A percentile compares a stretch with the other conserved stretches of the same genome.
Evolutionary conservation across 2,888 invertebrate genomes (phyloP).

Genomic region (Andrena bicolor): DNA sequence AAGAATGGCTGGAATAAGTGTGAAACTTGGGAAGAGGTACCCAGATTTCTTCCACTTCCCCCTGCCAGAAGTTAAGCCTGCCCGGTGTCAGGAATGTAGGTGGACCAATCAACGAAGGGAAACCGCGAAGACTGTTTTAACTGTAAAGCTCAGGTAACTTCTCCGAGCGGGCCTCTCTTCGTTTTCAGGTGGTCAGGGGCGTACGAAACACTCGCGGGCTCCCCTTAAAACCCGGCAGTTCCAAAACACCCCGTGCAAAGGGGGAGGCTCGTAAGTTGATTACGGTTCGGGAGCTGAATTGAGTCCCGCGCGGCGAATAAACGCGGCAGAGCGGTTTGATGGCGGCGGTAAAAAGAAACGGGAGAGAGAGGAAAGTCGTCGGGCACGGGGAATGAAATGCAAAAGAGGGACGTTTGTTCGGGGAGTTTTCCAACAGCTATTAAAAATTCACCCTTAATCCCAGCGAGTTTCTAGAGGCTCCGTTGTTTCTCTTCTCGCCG

Average conservation of each 20-base stretch:
- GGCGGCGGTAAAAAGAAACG: slow-evolving; percentile 43
- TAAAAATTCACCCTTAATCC: slow-evolving; percentile 36
- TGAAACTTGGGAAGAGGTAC: too few relatives aligned
- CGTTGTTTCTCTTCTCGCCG: not conserved
- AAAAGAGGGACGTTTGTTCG: not conserved
- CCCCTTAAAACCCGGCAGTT: slow-evolving; percentile 41
- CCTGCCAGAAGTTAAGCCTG: slow-evolving; percentile 30
- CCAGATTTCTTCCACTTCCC: slow-evolving; percentile 37
- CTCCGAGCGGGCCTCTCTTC: slow-evolving; percentile 42
- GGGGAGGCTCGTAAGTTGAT: slow-evolving; percentile 41
- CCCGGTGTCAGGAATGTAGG: slow-evolving; percentile 51
- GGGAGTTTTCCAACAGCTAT: slow-evolving; percentile 24
- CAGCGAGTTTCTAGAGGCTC: not conserved
- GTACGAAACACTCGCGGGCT: slow-evolving; percentile 9
- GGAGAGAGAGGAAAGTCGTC: not conserved
- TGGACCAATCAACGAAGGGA: slow-evolving; percentile 56
- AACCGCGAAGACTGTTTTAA: slow-evolving; percentile 63
- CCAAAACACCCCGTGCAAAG: slow-evolving; percentile 32
- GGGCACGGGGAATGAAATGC: slow-evolving; percentile 9
- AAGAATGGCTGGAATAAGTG: too few relatives aligned
- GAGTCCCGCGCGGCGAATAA: slow-evolving; percentile 34
- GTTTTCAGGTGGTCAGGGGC: slow-evolving; percentile 60
- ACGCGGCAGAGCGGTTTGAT: slow-evolving; percentile 22
- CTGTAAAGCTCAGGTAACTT: slow-evolving; percentile 68
- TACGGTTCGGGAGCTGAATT: slow-evolving; percentile 33